phyloP scores from a whole-genome alignment of 2,797 vertebrate species.

The Pelobates cultripes region DNA sequence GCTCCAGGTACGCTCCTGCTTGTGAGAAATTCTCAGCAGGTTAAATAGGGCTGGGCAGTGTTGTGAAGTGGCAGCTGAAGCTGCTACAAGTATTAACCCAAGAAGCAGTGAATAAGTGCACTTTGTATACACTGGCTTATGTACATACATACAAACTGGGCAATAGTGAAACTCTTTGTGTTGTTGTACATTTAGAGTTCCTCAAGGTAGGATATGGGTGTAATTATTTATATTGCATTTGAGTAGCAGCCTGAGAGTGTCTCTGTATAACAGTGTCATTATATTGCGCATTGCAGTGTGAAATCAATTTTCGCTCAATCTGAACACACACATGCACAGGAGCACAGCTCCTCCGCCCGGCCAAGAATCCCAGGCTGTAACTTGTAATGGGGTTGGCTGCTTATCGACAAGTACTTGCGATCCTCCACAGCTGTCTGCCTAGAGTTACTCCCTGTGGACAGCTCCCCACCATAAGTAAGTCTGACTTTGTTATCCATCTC shows the following conservation, averaged over 20 bases:
- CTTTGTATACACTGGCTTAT: too few species aligned
- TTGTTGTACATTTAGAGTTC: too few species aligned
- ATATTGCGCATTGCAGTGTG: conserved; percentile 53
- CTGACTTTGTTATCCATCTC: conserved; percentile 17
- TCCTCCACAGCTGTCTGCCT: conserved; percentile 32
- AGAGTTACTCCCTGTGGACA: conserved; percentile 29
- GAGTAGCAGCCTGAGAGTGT: conserved; percentile 13
- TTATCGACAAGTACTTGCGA: conserved; percentile 28
- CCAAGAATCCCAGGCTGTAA: conserved; percentile 38
- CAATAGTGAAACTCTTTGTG: too few species aligned
- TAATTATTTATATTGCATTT: neutral
- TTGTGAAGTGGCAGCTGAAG: too few species aligned
- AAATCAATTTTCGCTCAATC: conserved; percentile 53
- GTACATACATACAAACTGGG: too few species aligned
- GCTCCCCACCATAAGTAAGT: conserved; percentile 8
- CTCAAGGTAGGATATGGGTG: too few species aligned
- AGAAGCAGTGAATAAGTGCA: too few species aligned
- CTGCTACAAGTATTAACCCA: too few species aligned
- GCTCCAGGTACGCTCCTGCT: too few species aligned
- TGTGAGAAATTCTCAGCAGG: too few species aligned
- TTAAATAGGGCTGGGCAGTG: too few species aligned
- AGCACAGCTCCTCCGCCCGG: conserved; percentile 20
- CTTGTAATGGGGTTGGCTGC: conserved; percentile 34
- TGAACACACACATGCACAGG: conserved; percentile 30
- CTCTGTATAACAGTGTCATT: conserved; percentile 26